Evolutionary conservation across 2,797 vertebrate species (phyloP).

Genomic region (Siniperca scherzeri): DNA sequence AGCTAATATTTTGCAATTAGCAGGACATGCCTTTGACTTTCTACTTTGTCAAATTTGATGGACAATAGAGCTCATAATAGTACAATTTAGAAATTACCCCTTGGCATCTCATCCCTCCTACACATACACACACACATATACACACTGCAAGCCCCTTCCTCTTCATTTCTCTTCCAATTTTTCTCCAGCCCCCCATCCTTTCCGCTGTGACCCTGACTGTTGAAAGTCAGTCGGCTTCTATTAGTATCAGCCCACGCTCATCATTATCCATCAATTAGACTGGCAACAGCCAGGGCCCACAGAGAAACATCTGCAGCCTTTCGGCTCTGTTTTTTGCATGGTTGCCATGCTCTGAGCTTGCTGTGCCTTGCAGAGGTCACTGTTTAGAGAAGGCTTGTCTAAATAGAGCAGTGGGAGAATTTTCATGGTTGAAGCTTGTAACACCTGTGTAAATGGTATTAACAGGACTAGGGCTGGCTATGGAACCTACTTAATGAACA

Average conservation of each 20-base stretch:
- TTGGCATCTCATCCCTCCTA: constrained; percentile 8
- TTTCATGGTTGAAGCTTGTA: constrained; percentile 34
- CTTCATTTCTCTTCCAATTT: constrained; percentile 41
- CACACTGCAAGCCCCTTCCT: constrained; percentile 16
- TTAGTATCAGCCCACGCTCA: constrained; percentile 78
- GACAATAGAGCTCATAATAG: constrained; percentile 1
- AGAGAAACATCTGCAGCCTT: constrained; percentile 83
- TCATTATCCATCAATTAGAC: constrained; percentile 84
- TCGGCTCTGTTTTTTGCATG: constrained; percentile 61
- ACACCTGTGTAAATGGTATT: constrained; percentile 33
- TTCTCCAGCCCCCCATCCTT: constrained; percentile 34
- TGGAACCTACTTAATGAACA: background rate
- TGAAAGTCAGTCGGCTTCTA: constrained; percentile 78
- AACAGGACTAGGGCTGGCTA: background rate
- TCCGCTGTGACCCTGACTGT: constrained; percentile 67
- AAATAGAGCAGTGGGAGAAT: constrained; percentile 26
- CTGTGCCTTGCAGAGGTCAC: constrained; percentile 47
- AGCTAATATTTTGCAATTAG: background rate
- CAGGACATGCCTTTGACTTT: constrained; percentile 1
- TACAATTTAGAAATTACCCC: constrained; percentile 8
- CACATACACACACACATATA: background rate
- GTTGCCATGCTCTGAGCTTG: constrained; percentile 60
- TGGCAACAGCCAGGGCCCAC: constrained; percentile 71
- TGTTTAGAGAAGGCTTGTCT: constrained; percentile 14
- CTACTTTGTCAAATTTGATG: background rate